Base-by-base conservation (phyloP, 1,140 invertebrate species). In the Macrosteles quadrilineatus region DNA sequence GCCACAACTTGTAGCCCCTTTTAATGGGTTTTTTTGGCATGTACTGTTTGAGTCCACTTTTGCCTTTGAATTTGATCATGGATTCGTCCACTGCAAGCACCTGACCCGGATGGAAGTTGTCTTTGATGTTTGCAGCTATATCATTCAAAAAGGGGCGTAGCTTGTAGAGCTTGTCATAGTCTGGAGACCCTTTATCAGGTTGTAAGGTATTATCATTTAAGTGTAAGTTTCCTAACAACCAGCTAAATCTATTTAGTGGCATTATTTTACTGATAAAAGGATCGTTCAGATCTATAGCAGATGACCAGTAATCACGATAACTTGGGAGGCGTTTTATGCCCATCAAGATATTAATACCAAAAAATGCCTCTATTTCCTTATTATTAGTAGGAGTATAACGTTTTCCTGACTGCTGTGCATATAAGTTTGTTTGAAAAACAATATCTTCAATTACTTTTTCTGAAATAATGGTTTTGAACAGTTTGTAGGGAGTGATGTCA, bases 171-270 rank as follows among this genome's bases (percentile, higher is more conserved):
- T 77, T 77, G 66, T 77, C 75, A 71, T 30, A 76, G 45, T 69
- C 47, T 64, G 66, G 64, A 31, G 73, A 25, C 32, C 53, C 36
- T 63, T 57, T 69, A n/a, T 25, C 19, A 31, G 75, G 75, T 67
- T 71, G 55, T 14, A 72, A 12, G 57, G 19, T 40, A 69, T 78
- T 77, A 63, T 77, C 68, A 72, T 75, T 77, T 9, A 78, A 19
- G 71, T 78, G 77, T 12, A 78, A 43, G 69, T 78, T 66, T 30
- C 71, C 65, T 59, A 81, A 72, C 67, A 80, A 63, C 71, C 78
- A 80, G 62, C 78, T 75, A 70, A 82, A 82, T 43, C 80, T 64
- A 72, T 80, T 81, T 14, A 81, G 64, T 53, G 77, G 66, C 80
- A 82, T 82, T 31, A 78, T 40, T 65, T 68, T 73, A 69, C 75